Conservation (phyloP, 2,888 invertebrate species). For the Mesorhabditis spiculigera region DNA sequence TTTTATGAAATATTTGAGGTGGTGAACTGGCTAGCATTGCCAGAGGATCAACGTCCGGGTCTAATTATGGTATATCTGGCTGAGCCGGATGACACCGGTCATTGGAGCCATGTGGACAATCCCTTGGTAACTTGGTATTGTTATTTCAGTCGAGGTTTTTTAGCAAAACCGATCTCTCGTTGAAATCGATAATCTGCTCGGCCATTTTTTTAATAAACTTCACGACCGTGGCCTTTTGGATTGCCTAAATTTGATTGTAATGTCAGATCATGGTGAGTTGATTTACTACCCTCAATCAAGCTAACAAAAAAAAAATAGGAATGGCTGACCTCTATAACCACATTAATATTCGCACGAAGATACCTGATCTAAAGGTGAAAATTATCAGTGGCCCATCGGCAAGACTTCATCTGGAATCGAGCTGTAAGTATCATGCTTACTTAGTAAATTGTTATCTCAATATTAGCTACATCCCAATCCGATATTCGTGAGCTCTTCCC, state of each 20-base stretch:
- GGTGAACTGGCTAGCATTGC: constrained; percentile 35
- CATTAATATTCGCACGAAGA: not conserved
- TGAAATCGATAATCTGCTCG: constrained; percentile 36
- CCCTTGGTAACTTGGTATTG: not conserved
- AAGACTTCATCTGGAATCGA: not conserved
- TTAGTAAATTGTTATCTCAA: not conserved
- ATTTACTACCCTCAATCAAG: no score
- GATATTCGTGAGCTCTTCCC: not conserved
- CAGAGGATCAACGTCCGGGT: constrained; percentile 34
- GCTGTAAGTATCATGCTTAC: not conserved
- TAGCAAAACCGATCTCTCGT: constrained; percentile 38
- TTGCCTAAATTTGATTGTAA: constrained; percentile 47
- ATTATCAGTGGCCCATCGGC: not conserved
- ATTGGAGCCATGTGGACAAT: constrained; percentile 32
- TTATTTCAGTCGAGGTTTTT: not conserved
- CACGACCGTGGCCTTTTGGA: constrained; percentile 38
- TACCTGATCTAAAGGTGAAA: not conserved
- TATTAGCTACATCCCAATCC: not conserved
- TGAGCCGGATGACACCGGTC: constrained; percentile 50
- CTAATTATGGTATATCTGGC: constrained; percentile 52
- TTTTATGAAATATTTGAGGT: constrained; percentile 14
- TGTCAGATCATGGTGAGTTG: constrained; percentile 49
- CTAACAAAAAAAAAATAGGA: not conserved
- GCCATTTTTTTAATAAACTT: constrained; percentile 39
- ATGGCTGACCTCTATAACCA: constrained; percentile 13